Percentiles rank a stretch among this genome's conserved stretches.
These are phyloP conservation scores for Rugalucina vietnamica DNA, from an alignment of 2,888 invertebrate species.

Conservation along the genomic window DNA sequence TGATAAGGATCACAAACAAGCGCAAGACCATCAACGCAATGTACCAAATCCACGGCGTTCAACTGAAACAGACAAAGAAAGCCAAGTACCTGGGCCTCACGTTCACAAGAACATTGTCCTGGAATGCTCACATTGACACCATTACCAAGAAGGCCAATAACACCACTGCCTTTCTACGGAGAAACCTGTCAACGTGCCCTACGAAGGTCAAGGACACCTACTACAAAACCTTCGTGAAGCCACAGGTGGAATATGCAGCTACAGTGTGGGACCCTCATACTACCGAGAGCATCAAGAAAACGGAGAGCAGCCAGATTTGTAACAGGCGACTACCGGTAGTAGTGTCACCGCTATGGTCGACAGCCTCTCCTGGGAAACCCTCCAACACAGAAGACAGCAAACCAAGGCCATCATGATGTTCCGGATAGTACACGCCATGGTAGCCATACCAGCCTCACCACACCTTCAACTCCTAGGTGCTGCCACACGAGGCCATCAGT, in stretches of 20 bases:
- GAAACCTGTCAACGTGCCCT: constrained; percentile 37
- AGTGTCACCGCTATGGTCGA: too few relatives aligned
- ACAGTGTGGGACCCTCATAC: too few relatives aligned
- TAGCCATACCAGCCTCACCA: background rate
- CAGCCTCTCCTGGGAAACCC: too few relatives aligned
- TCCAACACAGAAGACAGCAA: constrained; percentile 1
- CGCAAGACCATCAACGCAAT: background rate
- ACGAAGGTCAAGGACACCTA: constrained; percentile 24
- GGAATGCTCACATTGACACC: constrained; percentile 26
- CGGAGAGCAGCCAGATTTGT: too few relatives aligned
- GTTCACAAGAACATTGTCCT: constrained; percentile 27
- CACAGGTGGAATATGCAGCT: too few relatives aligned
- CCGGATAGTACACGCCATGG: background rate
- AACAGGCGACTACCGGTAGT: too few relatives aligned
- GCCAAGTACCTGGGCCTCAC: constrained; percentile 48
- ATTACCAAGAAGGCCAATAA: constrained; percentile 46
- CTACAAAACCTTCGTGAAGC: too few relatives aligned
- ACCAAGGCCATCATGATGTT: background rate
- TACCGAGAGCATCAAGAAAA: too few relatives aligned
- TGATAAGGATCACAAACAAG: background rate
- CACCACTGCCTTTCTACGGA: constrained; percentile 38
- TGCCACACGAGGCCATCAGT: background rate
- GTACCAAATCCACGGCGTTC: constrained; percentile 26
- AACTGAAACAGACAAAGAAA: background rate
- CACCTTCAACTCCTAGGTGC: background rate